These are phyloP conservation scores for Eulimnadia texana DNA, from an alignment of 1,140 invertebrate genomes.

Conservation along the genomic window DNA sequence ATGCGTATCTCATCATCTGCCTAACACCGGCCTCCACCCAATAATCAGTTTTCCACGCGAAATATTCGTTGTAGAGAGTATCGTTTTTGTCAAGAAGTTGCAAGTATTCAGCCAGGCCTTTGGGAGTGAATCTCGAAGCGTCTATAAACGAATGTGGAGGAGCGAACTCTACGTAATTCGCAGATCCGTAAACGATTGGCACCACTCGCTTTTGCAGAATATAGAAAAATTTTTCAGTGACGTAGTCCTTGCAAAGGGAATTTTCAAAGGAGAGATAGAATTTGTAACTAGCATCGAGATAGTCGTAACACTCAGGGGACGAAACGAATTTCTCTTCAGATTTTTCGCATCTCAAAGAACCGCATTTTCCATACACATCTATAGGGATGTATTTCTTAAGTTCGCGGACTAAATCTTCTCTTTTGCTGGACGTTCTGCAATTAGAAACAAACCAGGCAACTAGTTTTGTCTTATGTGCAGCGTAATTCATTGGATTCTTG, in stretches of 20 bases:
- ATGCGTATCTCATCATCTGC: conserved; percentile 1
- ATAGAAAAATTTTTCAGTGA: conserved; percentile 25
- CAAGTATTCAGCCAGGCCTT: conserved; percentile 23
- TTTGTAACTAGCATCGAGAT: conserved; percentile 17
- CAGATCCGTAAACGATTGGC: conserved; percentile 21
- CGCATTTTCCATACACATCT: conserved; percentile 28
- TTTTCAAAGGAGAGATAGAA: conserved; percentile 18
- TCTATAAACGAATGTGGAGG: conserved; percentile 29
- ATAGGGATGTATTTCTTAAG: conserved; percentile 23
- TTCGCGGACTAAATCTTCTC: conserved; percentile 23
- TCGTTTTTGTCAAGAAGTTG: conserved; percentile 20
- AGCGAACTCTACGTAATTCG: conserved; percentile 20
- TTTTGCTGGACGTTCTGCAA: conserved; percentile 35
- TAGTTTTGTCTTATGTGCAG: conserved; percentile 66
- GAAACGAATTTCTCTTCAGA: conserved; percentile 3
- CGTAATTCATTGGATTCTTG: conserved; percentile 6
- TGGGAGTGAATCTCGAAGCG: conserved; percentile 23
- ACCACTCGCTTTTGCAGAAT: conserved; percentile 21
- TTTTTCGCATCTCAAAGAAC: conserved; percentile 21
- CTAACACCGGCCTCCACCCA: conserved; percentile 10
- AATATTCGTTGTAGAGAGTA: conserved; percentile 26
- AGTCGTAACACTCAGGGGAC: conserved; percentile 17
- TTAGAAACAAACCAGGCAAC: conserved; percentile 98
- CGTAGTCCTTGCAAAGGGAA: conserved; percentile 26
- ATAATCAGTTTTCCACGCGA: conserved; percentile 28